These are phyloP conservation scores for Stegodyphus dumicola DNA, from an alignment of 1,140 invertebrate genomes.

Conservation along the genomic window DNA sequence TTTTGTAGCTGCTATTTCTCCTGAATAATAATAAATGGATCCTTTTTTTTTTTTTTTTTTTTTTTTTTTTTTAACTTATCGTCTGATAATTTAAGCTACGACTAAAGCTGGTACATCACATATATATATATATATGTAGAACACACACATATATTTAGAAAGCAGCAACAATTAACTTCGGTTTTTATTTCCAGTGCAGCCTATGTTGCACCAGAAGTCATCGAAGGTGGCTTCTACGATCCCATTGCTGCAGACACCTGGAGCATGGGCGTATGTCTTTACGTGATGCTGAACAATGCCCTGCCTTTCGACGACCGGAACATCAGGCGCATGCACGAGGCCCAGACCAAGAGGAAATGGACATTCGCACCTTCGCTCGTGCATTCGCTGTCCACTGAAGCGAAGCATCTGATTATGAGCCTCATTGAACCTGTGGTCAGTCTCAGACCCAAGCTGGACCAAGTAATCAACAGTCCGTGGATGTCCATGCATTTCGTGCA, in stretches of 20 bases:
- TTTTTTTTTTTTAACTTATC: too few species aligned
- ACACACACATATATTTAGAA: too few species aligned
- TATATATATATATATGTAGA: too few species aligned
- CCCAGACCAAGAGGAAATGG: constrained; percentile 78
- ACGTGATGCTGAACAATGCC: constrained; percentile 63
- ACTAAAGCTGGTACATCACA: too few species aligned
- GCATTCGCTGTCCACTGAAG: constrained; percentile 74
- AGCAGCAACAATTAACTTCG: not conserved
- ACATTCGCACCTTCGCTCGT: constrained; percentile 78
- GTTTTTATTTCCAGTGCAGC: constrained; percentile 48
- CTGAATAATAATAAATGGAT: too few species aligned
- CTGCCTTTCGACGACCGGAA: constrained; percentile 70
- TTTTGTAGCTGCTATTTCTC: too few species aligned
- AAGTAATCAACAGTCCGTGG: constrained; percentile 54
- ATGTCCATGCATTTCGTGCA: constrained; percentile 53
- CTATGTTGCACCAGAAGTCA: constrained; percentile 66
- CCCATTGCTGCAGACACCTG: constrained; percentile 64
- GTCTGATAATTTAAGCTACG: too few species aligned
- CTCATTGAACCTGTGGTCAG: constrained; percentile 85
- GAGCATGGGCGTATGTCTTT: constrained; percentile 64
- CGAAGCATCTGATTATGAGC: constrained; percentile 79
- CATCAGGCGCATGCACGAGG: constrained; percentile 68
- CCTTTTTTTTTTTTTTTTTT: too few species aligned
- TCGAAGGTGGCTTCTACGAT: constrained; percentile 61
- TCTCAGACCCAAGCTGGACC: constrained; percentile 77